Percentiles rank a stretch among this genome's conserved stretches.
These are phyloP conservation scores for Phortica variegata DNA, from an alignment of 1,140 invertebrate species.

Conservation along the genomic window DNA sequence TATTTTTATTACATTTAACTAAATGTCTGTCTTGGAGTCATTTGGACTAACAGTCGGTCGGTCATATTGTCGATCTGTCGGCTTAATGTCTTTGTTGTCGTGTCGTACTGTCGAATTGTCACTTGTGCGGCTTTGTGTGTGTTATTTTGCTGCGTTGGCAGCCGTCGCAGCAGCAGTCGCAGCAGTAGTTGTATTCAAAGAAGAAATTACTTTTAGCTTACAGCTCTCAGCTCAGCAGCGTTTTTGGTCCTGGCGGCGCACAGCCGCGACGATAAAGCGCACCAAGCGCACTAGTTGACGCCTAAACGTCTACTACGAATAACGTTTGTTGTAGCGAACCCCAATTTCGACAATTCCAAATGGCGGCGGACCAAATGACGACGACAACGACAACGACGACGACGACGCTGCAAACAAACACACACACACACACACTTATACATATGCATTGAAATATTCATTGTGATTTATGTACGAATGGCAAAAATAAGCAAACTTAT, in stretches of 20 bases:
- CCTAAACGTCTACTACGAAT: constrained; percentile 59
- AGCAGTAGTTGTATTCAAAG: constrained; percentile 13
- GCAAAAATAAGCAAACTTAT: constrained; percentile 19
- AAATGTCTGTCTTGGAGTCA: no score
- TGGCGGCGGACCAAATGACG: no score
- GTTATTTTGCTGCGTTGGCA: background rate
- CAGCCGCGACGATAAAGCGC: constrained; percentile 46
- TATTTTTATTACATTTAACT: no score
- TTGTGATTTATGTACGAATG: constrained; percentile 54
- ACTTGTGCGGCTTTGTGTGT: background rate
- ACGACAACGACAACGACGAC: no score
- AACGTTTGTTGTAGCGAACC: constrained; percentile 57
- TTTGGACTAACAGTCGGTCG: no score
- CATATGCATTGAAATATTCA: constrained; percentile 19
- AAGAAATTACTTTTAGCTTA: constrained; percentile 7
- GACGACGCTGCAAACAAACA: background rate
- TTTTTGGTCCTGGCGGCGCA: constrained; percentile 7
- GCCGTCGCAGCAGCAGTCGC: background rate
- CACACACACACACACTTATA: constrained; percentile 9
- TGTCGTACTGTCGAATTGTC: constrained; percentile 3
- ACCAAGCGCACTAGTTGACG: constrained; percentile 59
- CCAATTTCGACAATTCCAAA: constrained; percentile 58
- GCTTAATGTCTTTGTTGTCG: no score
- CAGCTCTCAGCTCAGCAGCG: no score
- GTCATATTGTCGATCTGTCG: no score